Evolutionary conservation across 2,888 invertebrate species (phyloP), one percentile per base, ranked within the genome.

Genomic region (Seira musarum): DNA sequence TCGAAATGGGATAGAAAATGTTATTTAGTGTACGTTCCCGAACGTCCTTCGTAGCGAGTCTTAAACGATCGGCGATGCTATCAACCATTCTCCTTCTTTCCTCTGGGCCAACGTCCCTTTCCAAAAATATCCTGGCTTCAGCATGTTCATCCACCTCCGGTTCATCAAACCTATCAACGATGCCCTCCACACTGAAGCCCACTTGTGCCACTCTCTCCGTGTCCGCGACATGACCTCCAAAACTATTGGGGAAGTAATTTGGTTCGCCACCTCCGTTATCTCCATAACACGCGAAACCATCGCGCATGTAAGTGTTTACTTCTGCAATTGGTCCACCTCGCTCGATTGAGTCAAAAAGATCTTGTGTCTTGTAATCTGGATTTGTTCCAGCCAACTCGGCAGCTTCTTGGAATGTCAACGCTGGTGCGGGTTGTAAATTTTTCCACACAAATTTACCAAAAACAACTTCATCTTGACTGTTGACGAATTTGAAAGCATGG

Each of bases 221-320:
- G 82, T 92, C 92, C 84, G 92, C 60, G 3, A 22, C 92, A 0
- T 97, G 97, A 0, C 98, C 98, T 82, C 92, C 91, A 90, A 98
- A 99, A 83, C 97, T 97, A 90, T 99, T 99, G 0, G 99, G 99
- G 91, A 92, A 96, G 89, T 99, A 99, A 89, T 98, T 98, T 3
- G 98, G 98, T 3, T 94, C 94, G 22, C 94, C 94, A 2, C 92
- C 93, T 89, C 96, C 96, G 89, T 97, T 97, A 89, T 97, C 97
- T 40, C 91, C 89, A 15, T 93, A 91, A 57, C 92, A 87, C 22
- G 89, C 88, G 83, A 89, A 88, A 0, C 98, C 98, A 89, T 98
- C 98, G 53, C 98, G 92, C 89, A 97, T 96, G 88, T 95, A 97
- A 89, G 82, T 72, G 10, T 72, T 97, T 87, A 19, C 88, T 86